These are phyloP conservation scores for Cacatua alba DNA, from an alignment of 2,113 vertebrate species.

Conservation along the genomic window DNA sequence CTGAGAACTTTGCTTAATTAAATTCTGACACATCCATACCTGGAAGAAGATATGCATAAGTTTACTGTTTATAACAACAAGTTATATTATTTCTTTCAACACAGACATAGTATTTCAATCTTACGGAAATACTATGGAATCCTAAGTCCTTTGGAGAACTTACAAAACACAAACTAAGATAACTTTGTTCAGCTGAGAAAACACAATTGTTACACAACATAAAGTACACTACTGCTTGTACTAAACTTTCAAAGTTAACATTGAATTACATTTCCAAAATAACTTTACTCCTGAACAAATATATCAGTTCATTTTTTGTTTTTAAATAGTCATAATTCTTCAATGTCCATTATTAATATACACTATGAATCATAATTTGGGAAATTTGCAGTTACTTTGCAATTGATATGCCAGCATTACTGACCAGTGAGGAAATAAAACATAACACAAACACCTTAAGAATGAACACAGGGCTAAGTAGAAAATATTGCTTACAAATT, in stretches of 20 bases:
- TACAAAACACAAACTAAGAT: neutral
- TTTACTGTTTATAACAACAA: neutral
- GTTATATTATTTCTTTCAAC: neutral
- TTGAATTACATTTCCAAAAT: neutral
- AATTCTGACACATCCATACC: slow-evolving; percentile 95
- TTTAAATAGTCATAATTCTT: neutral
- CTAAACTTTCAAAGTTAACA: neutral
- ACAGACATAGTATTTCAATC: neutral
- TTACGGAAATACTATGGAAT: neutral
- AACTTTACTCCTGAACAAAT: neutral
- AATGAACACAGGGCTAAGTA: too few species aligned
- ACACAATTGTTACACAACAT: neutral
- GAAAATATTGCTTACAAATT: too few species aligned
- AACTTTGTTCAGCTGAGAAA: neutral
- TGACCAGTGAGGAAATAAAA: neutral
- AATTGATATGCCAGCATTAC: neutral
- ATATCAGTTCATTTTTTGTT: neutral
- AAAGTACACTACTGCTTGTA: rapidly evolving
- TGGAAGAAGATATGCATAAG: slow-evolving; percentile 51
- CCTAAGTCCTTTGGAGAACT: neutral
- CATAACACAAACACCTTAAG: neutral
- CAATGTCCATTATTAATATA: neutral
- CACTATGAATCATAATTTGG: neutral
- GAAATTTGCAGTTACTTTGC: neutral
- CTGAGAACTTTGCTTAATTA: slow-evolving; percentile 89